Conservation (phyloP, 1,140 invertebrate genomes). For the Chironomus tepperi region DNA sequence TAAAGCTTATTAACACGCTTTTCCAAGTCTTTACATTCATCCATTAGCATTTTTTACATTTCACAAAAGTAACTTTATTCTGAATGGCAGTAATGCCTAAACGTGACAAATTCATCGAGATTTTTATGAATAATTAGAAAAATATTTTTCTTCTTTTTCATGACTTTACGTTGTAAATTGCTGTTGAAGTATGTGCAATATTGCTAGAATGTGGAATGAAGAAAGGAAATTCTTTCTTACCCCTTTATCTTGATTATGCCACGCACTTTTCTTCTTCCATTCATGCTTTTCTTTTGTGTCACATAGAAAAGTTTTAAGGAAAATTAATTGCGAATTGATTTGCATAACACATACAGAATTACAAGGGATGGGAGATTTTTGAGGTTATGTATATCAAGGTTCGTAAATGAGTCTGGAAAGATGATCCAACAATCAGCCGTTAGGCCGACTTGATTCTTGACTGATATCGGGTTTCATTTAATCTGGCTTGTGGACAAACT, state of each 20-base stretch:
- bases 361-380: no score
- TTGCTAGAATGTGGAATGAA: neutral
- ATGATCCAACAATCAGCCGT: no score
- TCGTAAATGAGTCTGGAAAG: no score
- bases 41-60: no score
- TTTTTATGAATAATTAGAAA: slow-evolving; percentile 10
- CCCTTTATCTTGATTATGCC: neutral
- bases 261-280: neutral
- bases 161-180: neutral
- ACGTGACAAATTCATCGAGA: slow-evolving; percentile 7
- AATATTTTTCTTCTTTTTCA: neutral
- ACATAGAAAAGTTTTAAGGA: neutral
- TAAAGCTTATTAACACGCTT: no score
- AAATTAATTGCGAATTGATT: slow-evolving; percentile 4
- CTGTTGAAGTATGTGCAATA: neutral
- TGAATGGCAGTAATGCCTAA: neutral
- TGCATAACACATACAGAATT: neutral
- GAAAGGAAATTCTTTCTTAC: neutral
- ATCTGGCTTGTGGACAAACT: no score
- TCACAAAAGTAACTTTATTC: neutral
- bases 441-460: no score
- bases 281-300: neutral
- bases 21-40: no score
- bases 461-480: no score
- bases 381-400: no score